Percentiles rank a stretch among this genome's conserved stretches.
Evolutionary conservation across 2,113 vertebrate genomes (phyloP).

Genomic region (Platysteira castanea): DNA sequence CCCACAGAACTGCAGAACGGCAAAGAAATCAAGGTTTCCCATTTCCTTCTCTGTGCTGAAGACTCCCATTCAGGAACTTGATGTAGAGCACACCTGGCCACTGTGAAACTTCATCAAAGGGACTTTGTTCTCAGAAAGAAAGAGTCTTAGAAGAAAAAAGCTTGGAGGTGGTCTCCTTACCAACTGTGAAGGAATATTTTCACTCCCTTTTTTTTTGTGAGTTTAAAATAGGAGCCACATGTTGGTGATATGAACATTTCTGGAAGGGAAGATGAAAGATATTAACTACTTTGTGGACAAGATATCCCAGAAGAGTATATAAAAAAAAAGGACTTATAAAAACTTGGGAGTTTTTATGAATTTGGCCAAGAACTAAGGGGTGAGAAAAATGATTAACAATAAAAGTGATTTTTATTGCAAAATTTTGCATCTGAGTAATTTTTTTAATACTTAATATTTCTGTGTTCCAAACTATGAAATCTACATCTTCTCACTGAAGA

Average conservation of each 20-base stretch:
- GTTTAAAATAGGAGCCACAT: neutral
- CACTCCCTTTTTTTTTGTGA: neutral
- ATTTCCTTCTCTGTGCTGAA: neutral
- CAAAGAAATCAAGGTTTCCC: neutral
- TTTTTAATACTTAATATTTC: neutral
- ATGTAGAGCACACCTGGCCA: neutral
- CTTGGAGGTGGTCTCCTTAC: neutral
- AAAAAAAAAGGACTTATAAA: neutral
- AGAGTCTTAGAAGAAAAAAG: neutral
- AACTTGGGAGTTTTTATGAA: neutral
- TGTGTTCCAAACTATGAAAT: neutral
- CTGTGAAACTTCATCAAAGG: conserved; percentile 19
- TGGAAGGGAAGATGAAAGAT: neutral
- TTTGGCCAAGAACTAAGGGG: neutral
- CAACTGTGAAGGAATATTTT: neutral
- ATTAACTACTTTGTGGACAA: neutral
- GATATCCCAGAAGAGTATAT: neutral
- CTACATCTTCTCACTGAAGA: neutral
- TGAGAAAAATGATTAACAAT: neutral
- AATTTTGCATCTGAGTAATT: neutral
- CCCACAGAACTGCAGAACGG: neutral
- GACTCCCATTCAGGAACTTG: neutral
- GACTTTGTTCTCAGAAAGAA: neutral
- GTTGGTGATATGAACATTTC: neutral
- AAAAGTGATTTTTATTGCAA: neutral